Base-by-base conservation (phyloP, 1,140 invertebrate genomes). In the Drosophila nikananu region DNA sequence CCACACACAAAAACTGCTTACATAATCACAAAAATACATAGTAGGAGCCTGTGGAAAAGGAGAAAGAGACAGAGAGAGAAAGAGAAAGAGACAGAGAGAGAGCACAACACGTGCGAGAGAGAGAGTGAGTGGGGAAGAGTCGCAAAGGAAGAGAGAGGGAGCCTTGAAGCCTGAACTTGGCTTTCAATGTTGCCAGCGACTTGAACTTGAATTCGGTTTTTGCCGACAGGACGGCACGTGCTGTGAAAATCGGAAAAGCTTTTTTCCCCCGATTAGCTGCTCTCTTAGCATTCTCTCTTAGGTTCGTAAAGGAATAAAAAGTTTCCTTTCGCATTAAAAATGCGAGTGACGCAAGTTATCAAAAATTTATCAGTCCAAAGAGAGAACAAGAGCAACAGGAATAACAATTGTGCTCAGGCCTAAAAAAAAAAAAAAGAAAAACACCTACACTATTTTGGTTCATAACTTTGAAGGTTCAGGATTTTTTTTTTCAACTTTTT, bases 321-420 rank as follows among this genome's bases (percentile, higher is more conserved):
- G 27, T 39, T 66, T 52, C 10, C 65, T 65, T 44, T 61, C 37
- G 74, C 80, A 90, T 73, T 74, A 74, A 77, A 80, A 71, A 82
- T 86, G 79, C 79, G 57, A 76, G 86, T 90, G 86, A 90, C 86
- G 86, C 86, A 90, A 90, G 86, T 91, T 67, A 86, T 90, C 60
- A 90, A 91, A 90, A 58, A 86, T 90, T 84, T 61, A 80, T 80
- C 44, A 62, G 8, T 3, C 30, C 30, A 30, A 30, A 60, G 80
- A 64, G 23, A 80, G 23, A 46, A 64, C 32, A 37, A 48, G 49
- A 82, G 79, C 63, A 67, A 77, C 70, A 82, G 54, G 58, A 81
- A 70, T 63, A 74, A 66, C 52, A 66, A 63, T 59, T 57, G 60
- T 59, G 44, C 37, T 21, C n/a, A 15, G 3, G 37, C 8, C 19